phyloP scores from a whole-genome alignment of 2,888 invertebrate genomes.

The Synergus itoensis region DNA sequence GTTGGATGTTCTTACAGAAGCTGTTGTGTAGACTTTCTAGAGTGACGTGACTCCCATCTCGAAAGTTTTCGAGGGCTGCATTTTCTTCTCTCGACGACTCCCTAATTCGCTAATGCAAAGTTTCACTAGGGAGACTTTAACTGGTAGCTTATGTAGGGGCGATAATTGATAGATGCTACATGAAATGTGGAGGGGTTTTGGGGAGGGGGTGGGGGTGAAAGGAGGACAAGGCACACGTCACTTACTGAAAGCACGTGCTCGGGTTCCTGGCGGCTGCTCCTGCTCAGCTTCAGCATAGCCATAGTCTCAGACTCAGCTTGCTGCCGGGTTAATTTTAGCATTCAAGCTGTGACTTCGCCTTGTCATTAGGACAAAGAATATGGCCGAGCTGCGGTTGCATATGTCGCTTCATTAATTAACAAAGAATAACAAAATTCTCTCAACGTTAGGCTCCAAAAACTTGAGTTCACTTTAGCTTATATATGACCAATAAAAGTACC shows the following conservation, averaged over 20 bases:
- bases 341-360: constrained; percentile 69
- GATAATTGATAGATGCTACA: constrained; percentile 35
- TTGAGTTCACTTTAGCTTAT: neutral
- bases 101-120: constrained; percentile 6
- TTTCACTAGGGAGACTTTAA: neutral
- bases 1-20: constrained; percentile 6
- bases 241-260: constrained; percentile 75
- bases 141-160: neutral
- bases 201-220: constrained; percentile 56
- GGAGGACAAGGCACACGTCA: constrained; percentile 71
- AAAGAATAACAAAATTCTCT: constrained; percentile 39
- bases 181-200: constrained; percentile 41
- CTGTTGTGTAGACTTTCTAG: neutral
- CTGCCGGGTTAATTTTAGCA: constrained; percentile 71
- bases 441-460: neutral
- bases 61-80: constrained; percentile 6
- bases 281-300: constrained; percentile 68
- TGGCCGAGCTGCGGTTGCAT: constrained; percentile 56
- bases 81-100: constrained; percentile 10
- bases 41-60: constrained; percentile 3
- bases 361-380: constrained; percentile 72
- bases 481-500: constrained; percentile 32
- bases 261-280: constrained; percentile 75
- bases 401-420: constrained; percentile 45
- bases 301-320: constrained; percentile 62